Evolutionary conservation across 2,797 vertebrate species (phyloP).

Genomic region (Enteromius thamalakanensis): DNA sequence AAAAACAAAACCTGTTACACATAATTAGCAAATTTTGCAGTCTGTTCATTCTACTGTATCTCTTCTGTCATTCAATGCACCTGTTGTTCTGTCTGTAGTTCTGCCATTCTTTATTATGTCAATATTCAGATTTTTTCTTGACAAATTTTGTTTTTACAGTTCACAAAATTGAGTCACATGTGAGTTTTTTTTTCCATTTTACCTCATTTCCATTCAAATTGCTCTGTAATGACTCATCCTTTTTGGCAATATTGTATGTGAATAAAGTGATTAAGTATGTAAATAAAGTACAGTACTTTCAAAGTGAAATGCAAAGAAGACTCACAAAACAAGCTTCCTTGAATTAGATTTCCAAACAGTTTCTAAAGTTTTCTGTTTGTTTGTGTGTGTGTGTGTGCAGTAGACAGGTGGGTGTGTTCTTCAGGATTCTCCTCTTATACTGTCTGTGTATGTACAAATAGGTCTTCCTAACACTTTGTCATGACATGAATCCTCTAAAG

Average conservation of each 20-base stretch:
- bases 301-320: not conserved
- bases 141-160: not conserved
- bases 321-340: not conserved
- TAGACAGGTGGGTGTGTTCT: not conserved
- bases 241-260: not conserved
- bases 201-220: not conserved
- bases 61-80: not conserved
- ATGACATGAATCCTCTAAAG: constrained; percentile 13
- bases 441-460: constrained; percentile 13
- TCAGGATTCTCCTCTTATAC: not conserved
- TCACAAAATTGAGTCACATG: too few relatives aligned
- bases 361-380: not conserved
- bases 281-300: not conserved
- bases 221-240: not conserved
- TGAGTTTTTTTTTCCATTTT: not conserved
- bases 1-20: too few relatives aligned
- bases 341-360: not conserved
- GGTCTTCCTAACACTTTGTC: constrained; percentile 32
- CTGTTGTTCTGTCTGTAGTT: not conserved
- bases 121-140: not conserved
- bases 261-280: too few relatives aligned
- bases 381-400: not conserved
- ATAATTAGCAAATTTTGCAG: not conserved
- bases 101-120: not conserved
- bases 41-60: not conserved